Base-by-base conservation (phyloP, 2,797 vertebrate genomes). In the Diplodus sargus region DNA sequence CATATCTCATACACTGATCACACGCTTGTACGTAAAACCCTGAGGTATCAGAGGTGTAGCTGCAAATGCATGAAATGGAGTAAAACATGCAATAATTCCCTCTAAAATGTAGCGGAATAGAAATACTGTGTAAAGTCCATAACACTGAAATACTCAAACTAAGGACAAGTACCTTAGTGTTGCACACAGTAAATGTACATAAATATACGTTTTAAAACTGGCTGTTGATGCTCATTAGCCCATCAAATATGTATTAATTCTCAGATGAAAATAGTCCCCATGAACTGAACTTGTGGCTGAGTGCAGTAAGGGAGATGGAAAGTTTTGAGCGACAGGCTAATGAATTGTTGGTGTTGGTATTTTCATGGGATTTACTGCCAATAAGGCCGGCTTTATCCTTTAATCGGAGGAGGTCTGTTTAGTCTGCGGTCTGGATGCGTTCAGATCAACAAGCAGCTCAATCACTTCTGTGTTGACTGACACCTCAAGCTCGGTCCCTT, bases 401-500 rank as follows among this genome's bases (percentile, higher is more conserved):
- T 59, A 80, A 70, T 70, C 61, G 75, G 53, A 59, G n/a, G n/a
- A n/a, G 42, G 48, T 58, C 69, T 63, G 45, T 65, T 23, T 59
- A 13, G n/a, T 80, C 42, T 65, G 17, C 51, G 39, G 16, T 30
- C 20, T 47, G 52, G 20, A 63, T 61, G 42, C 48, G 60, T 64
- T 34, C 11, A 61, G 25, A 64, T 72, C 49, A 69, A 58, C 71
- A 34, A 51, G 25, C 51, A 59, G 25, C 17, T 71, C 20, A 58
- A n/a, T 34, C 23, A 11, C 48, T 63, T 23, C 49, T 16, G 18
- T 34, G n/a, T n/a, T 20, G 30, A 25, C 43, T 65, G 28, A 28
- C 28, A 28, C 16, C 18, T 42, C 12, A 2, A 34, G 39, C 16
- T 30, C 52, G n/a, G 34, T 56, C 49, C n/a, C 16, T 61, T 64